phyloP scores from a whole-genome alignment of 2,113 vertebrate genomes.

The Bolborhynchus lineola region DNA sequence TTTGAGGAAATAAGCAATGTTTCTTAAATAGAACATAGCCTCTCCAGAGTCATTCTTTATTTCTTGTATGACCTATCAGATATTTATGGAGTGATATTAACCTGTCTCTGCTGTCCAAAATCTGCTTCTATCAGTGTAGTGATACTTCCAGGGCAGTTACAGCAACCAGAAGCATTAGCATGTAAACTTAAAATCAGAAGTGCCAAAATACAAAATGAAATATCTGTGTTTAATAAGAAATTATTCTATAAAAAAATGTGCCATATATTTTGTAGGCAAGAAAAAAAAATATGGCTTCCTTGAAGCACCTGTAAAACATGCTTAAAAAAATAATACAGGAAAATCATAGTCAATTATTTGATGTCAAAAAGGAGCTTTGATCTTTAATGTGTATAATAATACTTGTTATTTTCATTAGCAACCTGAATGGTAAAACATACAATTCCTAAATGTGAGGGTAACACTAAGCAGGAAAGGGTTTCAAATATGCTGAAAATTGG shows the following conservation, averaged over 20 bases:
- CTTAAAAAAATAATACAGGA: not conserved
- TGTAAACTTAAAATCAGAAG: not conserved
- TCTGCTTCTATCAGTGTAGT: conserved; percentile 3
- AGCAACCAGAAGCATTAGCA: not conserved
- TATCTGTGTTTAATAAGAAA: not conserved
- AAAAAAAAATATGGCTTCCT: not conserved
- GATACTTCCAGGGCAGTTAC: not conserved
- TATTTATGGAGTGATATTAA: not conserved
- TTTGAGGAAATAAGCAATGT: not conserved
- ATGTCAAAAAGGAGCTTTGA: not conserved
- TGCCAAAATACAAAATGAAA: not conserved
- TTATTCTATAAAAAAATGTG: not conserved
- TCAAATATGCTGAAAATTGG: not conserved
- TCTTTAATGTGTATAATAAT: not conserved
- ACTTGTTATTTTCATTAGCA: not conserved
- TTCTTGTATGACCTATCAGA: not conserved
- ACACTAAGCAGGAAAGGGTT: not conserved
- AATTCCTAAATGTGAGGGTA: not conserved
- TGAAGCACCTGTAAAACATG: not conserved
- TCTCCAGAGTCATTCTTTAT: not conserved
- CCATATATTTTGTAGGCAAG: not conserved
- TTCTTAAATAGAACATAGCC: not conserved
- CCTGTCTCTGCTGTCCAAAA: not conserved
- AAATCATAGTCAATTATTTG: not conserved
- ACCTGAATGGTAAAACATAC: not conserved